phyloP scores from a whole-genome alignment of 2,797 vertebrate genomes.

The Sandelia bainsii region DNA sequence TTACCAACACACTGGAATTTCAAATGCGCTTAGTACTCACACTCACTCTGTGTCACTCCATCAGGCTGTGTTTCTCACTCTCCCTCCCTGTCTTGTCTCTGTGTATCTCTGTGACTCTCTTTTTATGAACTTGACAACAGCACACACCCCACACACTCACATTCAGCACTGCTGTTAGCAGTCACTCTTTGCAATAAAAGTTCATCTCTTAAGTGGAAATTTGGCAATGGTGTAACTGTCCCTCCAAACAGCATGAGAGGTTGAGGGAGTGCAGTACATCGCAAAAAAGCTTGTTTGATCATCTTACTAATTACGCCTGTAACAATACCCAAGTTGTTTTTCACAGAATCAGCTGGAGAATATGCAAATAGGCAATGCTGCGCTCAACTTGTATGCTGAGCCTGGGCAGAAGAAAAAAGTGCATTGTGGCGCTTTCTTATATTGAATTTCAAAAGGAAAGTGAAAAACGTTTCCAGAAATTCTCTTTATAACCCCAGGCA shows the following conservation, averaged over 20 bases:
- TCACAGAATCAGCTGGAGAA: conserved; percentile 72
- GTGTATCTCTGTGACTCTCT: conserved; percentile 55
- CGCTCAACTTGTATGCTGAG: conserved; percentile 63
- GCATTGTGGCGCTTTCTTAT: conserved; percentile 76
- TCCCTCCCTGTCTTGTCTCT: conserved; percentile 26
- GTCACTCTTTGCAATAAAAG: conserved; percentile 37
- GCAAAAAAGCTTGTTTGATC: conserved; percentile 77
- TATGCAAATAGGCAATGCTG: conserved; percentile 74
- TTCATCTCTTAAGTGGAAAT: conserved; percentile 64
- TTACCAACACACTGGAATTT: conserved; percentile 78
- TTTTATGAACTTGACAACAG: conserved; percentile 55
- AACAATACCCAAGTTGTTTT: conserved; percentile 82
- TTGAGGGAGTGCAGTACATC: conserved; percentile 49
- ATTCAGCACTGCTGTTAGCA: conserved; percentile 61
- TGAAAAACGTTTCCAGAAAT: conserved; percentile 74
- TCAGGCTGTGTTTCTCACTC: conserved; percentile 55
- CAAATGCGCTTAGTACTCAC: conserved; percentile 67
- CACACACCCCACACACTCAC: conserved; percentile 30
- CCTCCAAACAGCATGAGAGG: conserved; percentile 53
- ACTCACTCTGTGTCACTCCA: conserved; percentile 66
- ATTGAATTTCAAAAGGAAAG: conserved; percentile 85
- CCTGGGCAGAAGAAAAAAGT: conserved; percentile 65
- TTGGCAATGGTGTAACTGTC: conserved; percentile 46
- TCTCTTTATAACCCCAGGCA: conserved; percentile 82
- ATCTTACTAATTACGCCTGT: conserved; percentile 80